These are phyloP conservation scores for Saccopteryx bilineata DNA, from an alignment of 2,113 vertebrate genomes.

Conservation along the genomic window DNA sequence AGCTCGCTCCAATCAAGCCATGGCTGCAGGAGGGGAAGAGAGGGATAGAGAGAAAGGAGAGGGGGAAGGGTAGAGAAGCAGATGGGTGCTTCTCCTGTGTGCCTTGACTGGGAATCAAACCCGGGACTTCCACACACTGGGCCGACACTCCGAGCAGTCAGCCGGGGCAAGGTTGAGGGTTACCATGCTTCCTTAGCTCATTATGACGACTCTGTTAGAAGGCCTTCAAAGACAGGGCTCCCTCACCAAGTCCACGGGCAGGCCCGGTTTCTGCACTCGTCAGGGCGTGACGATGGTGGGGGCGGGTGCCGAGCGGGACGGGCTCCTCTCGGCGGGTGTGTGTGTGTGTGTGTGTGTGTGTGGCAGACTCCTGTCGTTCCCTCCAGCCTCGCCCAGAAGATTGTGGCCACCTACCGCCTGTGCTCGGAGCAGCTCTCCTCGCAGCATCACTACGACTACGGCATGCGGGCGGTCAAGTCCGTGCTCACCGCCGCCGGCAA, in stretches of 20 bases:
- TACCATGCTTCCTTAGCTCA: background rate
- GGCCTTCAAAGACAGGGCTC: background rate
- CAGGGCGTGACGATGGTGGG: background rate
- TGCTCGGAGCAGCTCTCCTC: constrained; percentile 97
- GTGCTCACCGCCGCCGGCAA: constrained; percentile 96
- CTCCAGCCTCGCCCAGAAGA: constrained; percentile 94
- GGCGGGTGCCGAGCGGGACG: background rate
- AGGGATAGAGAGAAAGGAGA: too few relatives aligned
- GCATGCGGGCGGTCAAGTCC: constrained; percentile 97
- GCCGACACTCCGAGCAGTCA: too few relatives aligned
- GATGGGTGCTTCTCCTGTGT: too few relatives aligned
- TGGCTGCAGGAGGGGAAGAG: too few relatives aligned
- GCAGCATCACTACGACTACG: constrained; percentile 96
- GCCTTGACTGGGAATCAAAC: too few relatives aligned
- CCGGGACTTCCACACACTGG: too few relatives aligned
- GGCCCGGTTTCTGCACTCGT: background rate
- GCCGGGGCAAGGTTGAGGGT: background rate
- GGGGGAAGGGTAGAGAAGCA: too few relatives aligned
- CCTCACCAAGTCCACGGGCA: background rate
- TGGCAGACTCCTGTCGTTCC: background rate
- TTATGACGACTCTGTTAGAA: background rate
- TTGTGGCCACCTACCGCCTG: constrained; percentile 96
- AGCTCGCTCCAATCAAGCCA: too few relatives aligned
- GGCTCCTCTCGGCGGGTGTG: background rate
- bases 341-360: too few relatives aligned